Base-by-base conservation (phyloP, 2,113 vertebrate genomes). In the Meriones unguiculatus region DNA sequence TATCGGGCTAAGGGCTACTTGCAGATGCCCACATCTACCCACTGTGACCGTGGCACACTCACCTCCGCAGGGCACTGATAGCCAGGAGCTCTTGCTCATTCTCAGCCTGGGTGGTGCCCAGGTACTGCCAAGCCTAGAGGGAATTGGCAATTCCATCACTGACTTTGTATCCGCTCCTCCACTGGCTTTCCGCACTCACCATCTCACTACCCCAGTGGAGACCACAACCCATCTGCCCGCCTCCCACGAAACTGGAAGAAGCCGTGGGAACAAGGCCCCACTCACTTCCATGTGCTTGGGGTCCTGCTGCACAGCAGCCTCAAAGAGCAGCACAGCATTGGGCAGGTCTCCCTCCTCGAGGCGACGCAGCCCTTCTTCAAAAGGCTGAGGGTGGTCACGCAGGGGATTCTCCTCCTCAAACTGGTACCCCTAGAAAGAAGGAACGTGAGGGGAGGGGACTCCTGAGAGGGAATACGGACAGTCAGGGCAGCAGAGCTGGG, bases 401-500 rank as follows among this genome's bases (percentile, higher is more conserved):
- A 99, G 99, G 0, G 99, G 99, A 97, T 99, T 99, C 57, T 99
- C 99, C n/a, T 99, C 99, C 97, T 99, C 99, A 97, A 99, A 99
- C 97, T 99, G 99, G 98, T 99, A 99, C 1, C 99, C 99, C 99
- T 99, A 80, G 5, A 35, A 97, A 52, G 62, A 50, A 91, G 57
- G 57, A 46, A 72, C 91, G 82, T 57, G 2, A 75, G 2, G n/a
- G 17, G 73, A 11, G 17, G 73, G 14, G 12, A 2, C 1, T 0
- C 7, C 46, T 9, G 2, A 54, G 82, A n/a, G 38, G n/a, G 20
- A 64, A 38, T 12, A 1, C 0, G 6, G 52, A 25, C 1, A 52
- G 25, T 24, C 50, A 18, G 24, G 76, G 86, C 57, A 54, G 87
- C 35, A 64, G 41, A 30, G 30, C 1, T 0, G 46, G 35, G 50